phyloP scores from a whole-genome alignment of 2,797 vertebrate genomes.

The Anolis apletophallus region DNA sequence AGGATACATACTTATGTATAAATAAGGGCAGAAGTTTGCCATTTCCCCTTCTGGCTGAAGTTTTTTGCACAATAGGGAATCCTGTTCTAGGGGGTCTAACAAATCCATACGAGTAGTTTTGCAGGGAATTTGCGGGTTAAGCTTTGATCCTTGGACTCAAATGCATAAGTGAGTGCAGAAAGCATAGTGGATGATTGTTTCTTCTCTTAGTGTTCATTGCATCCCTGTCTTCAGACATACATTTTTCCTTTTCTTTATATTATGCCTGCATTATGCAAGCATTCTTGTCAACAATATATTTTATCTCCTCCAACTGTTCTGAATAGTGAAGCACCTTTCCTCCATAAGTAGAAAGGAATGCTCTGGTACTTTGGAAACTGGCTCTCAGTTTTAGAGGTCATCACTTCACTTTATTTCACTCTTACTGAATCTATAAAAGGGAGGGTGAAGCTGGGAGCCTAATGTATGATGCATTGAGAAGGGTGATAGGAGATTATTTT shows the following conservation, averaged over 20 bases:
- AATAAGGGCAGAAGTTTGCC: background rate
- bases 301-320: background rate
- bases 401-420: background rate
- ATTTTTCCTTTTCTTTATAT: background rate
- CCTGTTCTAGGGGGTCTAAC: background rate
- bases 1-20: background rate
- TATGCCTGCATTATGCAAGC: background rate
- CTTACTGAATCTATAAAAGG: background rate
- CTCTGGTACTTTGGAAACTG: background rate
- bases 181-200: background rate
- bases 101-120: background rate
- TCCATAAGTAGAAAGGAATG: background rate
- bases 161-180: background rate
- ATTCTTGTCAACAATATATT: background rate
- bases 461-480: background rate
- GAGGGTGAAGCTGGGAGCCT: background rate
- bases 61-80: background rate
- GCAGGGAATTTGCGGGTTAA: too few species aligned
- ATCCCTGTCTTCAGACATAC: background rate
- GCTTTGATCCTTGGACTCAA: background rate
- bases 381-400: background rate
- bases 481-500: constrained; percentile 10
- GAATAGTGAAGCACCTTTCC: background rate
- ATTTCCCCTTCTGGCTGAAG: background rate
- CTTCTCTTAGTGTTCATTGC: background rate